Evolutionary conservation across 2,113 vertebrate species (phyloP), one percentile per base, ranked within the genome.

Genomic region (Phoenicopterus ruber): DNA sequence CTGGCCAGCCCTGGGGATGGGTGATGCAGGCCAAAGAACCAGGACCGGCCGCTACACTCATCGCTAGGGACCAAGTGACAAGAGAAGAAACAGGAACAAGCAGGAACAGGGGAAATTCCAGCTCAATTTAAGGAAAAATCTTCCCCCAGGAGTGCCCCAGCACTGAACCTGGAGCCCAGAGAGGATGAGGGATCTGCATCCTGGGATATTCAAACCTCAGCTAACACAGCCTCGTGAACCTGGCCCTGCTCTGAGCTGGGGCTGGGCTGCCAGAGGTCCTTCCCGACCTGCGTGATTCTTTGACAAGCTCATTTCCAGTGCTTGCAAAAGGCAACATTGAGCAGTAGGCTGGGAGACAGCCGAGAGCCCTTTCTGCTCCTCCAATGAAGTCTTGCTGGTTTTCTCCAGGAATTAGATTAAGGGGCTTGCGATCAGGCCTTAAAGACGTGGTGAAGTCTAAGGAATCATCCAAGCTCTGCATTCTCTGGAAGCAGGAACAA

Each of bases 321-420:
- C 44, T 63, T 70, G 25, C 32, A 85, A 87, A 86, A 63, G 1
- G 5, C 61, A 67, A 24, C 38, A 22, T 8, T 11, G 38, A 71
- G 52, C 52, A 57, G 42, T 1, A 9, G 29, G 36, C 3, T 70
- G 38, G 67, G 59, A 54, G 40, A 57, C 17, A 65, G 44, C 5
- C 0, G 1, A 82, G 22, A 54, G 38, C n/a, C 65, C n/a, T 50
- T 57, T 36, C 31, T 7, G 0, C 58, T 44, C 34, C 50, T 58
- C 34, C 36, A 61, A 38, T 20, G 49, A 63, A 77, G 14, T 6
- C 54, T 67, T 44, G 12, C 1, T 38, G 18, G 8, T 59, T 76
- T 79, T 34, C 47, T 61, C 28, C 54, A 49, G 49, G n/a, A 81
- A 44, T 42, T 10, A 31, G 25, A 29, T 10, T 7, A 46, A 57